These are phyloP conservation scores for Eupeodes corollae DNA, from an alignment of 1,140 invertebrate genomes.

Conservation along the genomic window DNA sequence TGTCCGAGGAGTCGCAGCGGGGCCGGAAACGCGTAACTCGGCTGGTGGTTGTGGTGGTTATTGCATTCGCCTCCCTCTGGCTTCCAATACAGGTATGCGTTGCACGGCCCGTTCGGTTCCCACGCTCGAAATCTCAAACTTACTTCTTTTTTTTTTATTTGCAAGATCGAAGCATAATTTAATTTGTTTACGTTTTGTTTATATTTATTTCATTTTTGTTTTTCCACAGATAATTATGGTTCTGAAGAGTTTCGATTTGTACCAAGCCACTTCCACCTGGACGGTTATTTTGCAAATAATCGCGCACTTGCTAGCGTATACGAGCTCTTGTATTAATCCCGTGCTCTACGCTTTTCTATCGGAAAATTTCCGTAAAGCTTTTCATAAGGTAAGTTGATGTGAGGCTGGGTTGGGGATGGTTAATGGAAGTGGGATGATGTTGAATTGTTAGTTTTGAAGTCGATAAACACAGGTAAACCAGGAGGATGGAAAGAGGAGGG, in stretches of 20 bases:
- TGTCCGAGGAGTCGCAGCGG: conserved; percentile 51
- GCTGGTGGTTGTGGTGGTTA: conserved; percentile 86
- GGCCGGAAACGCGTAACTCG: conserved; percentile 84
- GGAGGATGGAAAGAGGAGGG: too few relatives aligned
- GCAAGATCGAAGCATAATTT: background rate
- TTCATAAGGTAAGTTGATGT: conserved; percentile 28
- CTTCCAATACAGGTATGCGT: conserved; percentile 77
- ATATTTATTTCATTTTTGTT: background rate
- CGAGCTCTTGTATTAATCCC: conserved; percentile 89
- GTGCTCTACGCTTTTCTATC: conserved; percentile 54
- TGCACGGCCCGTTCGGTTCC: background rate
- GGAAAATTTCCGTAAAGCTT: conserved; percentile 36
- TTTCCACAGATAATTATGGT: conserved; percentile 61
- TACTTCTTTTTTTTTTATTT: too few relatives aligned
- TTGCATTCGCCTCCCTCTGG: conserved; percentile 93
- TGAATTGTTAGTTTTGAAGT: too few relatives aligned
- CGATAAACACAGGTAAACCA: too few relatives aligned
- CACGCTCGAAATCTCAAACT: background rate
- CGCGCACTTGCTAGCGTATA: conserved; percentile 82
- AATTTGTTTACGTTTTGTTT: too few relatives aligned
- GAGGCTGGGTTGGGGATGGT: too few relatives aligned
- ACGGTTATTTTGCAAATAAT: conserved; percentile 63
- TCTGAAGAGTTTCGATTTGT: conserved; percentile 58
- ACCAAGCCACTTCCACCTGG: conserved; percentile 45
- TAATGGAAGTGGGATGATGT: too few relatives aligned